phyloP scores from a whole-genome alignment of 2,888 invertebrate species.

The Epinotia ramella region DNA sequence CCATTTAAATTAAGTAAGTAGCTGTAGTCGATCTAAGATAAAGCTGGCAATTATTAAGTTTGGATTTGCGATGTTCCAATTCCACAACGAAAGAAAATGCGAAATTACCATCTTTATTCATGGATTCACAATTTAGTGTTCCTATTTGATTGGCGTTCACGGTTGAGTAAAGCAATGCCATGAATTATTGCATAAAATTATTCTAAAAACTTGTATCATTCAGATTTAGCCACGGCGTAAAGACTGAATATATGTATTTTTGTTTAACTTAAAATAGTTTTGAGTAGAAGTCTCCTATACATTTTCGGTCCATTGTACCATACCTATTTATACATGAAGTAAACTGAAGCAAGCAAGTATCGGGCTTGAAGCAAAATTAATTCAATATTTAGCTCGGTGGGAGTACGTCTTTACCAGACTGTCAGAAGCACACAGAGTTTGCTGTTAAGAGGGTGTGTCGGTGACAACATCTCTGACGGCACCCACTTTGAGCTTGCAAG shows the following conservation, averaged over 20 bases:
- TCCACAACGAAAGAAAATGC: not conserved
- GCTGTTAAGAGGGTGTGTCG: slow-evolving; percentile 27
- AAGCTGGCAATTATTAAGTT: not conserved
- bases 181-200: no score
- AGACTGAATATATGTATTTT: no score
- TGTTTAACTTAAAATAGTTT: no score
- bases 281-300: not conserved
- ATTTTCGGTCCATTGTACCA: not conserved
- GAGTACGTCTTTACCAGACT: slow-evolving; percentile 21
- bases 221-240: no score
- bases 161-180: no score
- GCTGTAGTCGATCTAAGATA: not conserved
- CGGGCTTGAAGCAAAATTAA: slow-evolving; percentile 16
- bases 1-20: not conserved
- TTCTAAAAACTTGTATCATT: no score
- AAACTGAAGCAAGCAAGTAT: slow-evolving; percentile 3
- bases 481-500: slow-evolving; percentile 19
- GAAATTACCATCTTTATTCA: no score
- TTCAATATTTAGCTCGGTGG: slow-evolving; percentile 15
- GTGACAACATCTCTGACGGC: slow-evolving; percentile 25
- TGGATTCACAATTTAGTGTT: no score
- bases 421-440: slow-evolving; percentile 25
- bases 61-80: not conserved
- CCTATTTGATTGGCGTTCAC: no score
- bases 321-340: not conserved